These are phyloP conservation scores for Minunthozetes semirufus DNA, from an alignment of 2,888 invertebrate genomes.

Conservation along the genomic window DNA sequence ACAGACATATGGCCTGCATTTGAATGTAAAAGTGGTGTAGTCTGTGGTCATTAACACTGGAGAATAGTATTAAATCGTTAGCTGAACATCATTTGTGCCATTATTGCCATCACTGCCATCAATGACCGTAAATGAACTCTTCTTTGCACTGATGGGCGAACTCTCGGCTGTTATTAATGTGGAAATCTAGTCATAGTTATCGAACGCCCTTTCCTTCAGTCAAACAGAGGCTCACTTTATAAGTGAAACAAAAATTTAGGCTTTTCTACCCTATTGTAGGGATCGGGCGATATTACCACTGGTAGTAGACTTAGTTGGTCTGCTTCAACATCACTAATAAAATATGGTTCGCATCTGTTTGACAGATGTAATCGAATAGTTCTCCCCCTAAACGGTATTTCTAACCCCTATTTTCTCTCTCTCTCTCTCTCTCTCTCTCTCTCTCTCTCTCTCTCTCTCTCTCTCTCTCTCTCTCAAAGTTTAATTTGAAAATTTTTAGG, in stretches of 20 bases:
- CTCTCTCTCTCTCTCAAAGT: background rate
- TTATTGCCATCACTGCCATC: background rate
- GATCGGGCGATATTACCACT: no score
- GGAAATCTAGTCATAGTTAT: constrained; percentile 8
- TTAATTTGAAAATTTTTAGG: background rate
- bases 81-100: background rate
- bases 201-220: background rate
- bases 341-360: constrained; percentile 27
- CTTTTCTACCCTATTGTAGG: no score
- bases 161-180: background rate
- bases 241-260: background rate
- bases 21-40: background rate
- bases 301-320: background rate
- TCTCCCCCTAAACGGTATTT: background rate
- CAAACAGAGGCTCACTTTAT: background rate
- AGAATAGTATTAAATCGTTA: constrained; percentile 1
- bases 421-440: background rate
- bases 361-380: background rate
- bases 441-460: background rate
- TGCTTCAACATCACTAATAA: background rate
- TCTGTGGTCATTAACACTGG: constrained; percentile 26
- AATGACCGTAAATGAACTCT: constrained; percentile 31
- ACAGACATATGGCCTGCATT: constrained; percentile 8
- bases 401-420: background rate
- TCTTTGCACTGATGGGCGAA: background rate